Evolutionary conservation across 64 coral and sea anemone species (phyloP), one percentile per base, ranked within the genome.

Genomic region (Montipora capricornis): DNA sequence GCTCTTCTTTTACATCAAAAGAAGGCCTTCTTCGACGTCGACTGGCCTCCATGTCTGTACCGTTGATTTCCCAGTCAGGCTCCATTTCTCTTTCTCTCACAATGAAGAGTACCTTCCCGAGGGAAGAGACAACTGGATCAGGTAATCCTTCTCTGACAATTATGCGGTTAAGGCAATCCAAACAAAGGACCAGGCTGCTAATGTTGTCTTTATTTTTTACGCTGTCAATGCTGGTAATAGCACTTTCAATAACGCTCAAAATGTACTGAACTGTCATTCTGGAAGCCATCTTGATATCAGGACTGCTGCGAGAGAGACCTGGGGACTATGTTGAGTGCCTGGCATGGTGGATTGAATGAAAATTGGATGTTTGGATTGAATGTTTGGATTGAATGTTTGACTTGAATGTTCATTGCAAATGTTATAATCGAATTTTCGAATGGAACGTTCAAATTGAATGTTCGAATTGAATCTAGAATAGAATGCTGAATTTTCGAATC

Each of bases 21-120:
- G 80, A 68, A 37, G 90, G 79, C 73, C 90, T 92, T 80, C 90
- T 47, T 15, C 90, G 90, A 13, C 73, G 59, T 68, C 69, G 24
- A 84, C 44, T 60, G n/a, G 75, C 9, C 29, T 77, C 75, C 44
- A 4, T 77, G 29, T 77, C 44, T 46, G 75, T 77, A 77, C 29
- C 46, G 37, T 47, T 49, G 75, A 77, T 77, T 77, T 77, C 44
- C 9, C 29, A 49, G 37, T 77, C 37, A 8, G 6, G 11, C 44
- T 77, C 75, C 75, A 46, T 49, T 77, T 77, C 75, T 47, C 14
- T 46, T 16, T 77, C 37, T 47, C 75, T 77, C 75, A 77, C 45
- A 77, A 77, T 47, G 29, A 77, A 46, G 75, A 37, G 53, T 57
- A 57, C 53, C 10, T 57, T 6, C 53, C 53, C 53, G 53, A 2